Percentiles rank a stretch among this genome's conserved stretches.
Evolutionary conservation across 2,888 invertebrate genomes (phyloP).

Genomic region (Caenorhabditis doughertyi): DNA sequence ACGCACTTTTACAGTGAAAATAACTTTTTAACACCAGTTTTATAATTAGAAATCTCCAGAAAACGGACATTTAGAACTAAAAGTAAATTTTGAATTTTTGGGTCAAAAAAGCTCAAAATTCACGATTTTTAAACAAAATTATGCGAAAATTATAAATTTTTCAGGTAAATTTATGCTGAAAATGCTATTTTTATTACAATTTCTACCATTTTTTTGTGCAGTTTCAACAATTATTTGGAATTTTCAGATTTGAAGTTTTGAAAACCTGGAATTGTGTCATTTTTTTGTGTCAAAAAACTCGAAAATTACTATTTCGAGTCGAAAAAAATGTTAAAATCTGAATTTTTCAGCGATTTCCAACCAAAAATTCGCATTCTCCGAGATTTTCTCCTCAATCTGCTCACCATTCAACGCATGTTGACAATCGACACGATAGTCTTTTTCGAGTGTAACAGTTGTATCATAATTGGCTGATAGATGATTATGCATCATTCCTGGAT

Average conservation of each 20-base stretch:
- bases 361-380: neutral
- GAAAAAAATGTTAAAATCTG: too few species aligned
- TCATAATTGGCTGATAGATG: slow-evolving; percentile 29
- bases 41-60: too few species aligned
- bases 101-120: neutral
- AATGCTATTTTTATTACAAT: neutral
- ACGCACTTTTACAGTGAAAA: too few species aligned
- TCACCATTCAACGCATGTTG: slow-evolving; percentile 28
- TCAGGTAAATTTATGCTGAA: neutral
- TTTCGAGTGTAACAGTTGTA: slow-evolving; percentile 9
- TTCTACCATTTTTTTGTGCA: too few species aligned
- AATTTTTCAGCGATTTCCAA: too few species aligned
- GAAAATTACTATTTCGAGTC: too few species aligned
- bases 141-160: neutral
- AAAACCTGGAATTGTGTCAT: too few species aligned
- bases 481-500: slow-evolving; percentile 3
- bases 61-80: too few species aligned
- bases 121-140: neutral
- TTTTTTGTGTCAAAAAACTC: too few species aligned
- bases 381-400: neutral
- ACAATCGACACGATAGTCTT: slow-evolving; percentile 30
- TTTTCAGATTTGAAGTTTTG: too few species aligned
- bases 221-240: too few species aligned
- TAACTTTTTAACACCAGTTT: too few species aligned
- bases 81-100: neutral